Evolutionary conservation across 2,797 vertebrate genomes (phyloP), one percentile per base, ranked within the genome.

Genomic region (Anisognathus igniventris): DNA sequence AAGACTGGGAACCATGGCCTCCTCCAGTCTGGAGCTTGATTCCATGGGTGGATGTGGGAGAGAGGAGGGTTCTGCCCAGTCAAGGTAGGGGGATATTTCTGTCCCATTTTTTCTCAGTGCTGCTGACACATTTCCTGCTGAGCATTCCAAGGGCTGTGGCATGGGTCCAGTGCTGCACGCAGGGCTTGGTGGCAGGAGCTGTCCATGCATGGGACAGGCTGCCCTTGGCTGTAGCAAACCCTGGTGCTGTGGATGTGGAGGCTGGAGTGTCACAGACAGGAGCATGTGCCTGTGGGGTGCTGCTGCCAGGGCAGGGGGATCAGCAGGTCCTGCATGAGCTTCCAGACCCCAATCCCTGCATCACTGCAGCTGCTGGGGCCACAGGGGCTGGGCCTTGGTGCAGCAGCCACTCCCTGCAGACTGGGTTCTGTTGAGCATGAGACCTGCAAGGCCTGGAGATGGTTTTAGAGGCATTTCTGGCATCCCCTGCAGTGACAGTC

Each of bases 101-200:
- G 64, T 47, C 37, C n/a, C 31, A 28, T 5, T 1, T 5, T 64
- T 64, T 27, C 67, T 78, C 7, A 2, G 37, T 42, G 60, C 44
- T 94, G 51, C 0, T 0, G 24, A n/a, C 8, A 14, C 0, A 0
- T 82, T 81, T 85, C 80, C 65, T 78, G 50, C 58, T 67, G 71
- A 54, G 33, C 3, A 6, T 82, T 62, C 31, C 27, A 40, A 25
- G 24, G 33, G 40, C 44, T 88, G 79, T 6, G 7, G 42, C 75
- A 40, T 18, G 61, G 9, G 6, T 74, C 39, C 56, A 0, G 3
- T 7, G 4, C 74, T 87, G 75, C 67, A 65, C n/a, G 21, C 28
- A 74, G 28, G 35, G 35, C 47, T 13, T 35, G 19, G 14, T 61
- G 39, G 5, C 51, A 57, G 4, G 40, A 67, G 30, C 25, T 67